Base-by-base conservation (phyloP, 2,113 vertebrate genomes). In the Aplodontia rufa region DNA sequence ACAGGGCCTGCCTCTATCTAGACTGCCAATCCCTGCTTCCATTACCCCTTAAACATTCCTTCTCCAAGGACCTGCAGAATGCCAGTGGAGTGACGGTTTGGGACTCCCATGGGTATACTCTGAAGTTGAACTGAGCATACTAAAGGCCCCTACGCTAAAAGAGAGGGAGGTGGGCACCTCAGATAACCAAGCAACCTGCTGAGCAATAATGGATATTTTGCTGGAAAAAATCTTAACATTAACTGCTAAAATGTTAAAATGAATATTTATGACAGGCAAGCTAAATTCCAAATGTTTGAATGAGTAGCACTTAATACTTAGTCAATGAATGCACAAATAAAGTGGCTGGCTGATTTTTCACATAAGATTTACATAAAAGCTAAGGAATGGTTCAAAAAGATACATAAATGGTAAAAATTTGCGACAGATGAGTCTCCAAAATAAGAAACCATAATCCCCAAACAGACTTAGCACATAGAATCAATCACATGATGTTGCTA, bases 201-300 rank as follows among this genome's bases (percentile, higher is more conserved):
- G 32, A 79, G 90, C 4, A 86, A 45, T 0, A 75, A 30, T 51
- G 17, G 8, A 26, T 14, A 60, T 62, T 79, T 93, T 93, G 68
- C 14, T 84, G 58, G 76, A 32, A 95, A n/a, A 92, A 82, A 71
- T 55, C 8, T 66, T 96, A 72, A 95, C 69, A 32, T 62, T 17
- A 35, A 91, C 19, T 51, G 78, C 28, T 49, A 91, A 90, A 76
- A 81, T 55, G 90, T 79, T 81, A 88, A 88, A 97, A 85, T 78
- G 55, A 55, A 92, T 79, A 72, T 82, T 76, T 22, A 55, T 20
- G 35, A 81, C 14, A 92, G 6, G n/a, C 13, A 82, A 94, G 26
- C 16, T 85, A 51, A 82, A 86, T 79, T 88, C 30, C 64, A 82
- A 62, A 90, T 13, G 2, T 37, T 58, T 80, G 64, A 84, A 20